Base-by-base conservation (phyloP, 2,888 invertebrate species). In the Xestia ashworthii region DNA sequence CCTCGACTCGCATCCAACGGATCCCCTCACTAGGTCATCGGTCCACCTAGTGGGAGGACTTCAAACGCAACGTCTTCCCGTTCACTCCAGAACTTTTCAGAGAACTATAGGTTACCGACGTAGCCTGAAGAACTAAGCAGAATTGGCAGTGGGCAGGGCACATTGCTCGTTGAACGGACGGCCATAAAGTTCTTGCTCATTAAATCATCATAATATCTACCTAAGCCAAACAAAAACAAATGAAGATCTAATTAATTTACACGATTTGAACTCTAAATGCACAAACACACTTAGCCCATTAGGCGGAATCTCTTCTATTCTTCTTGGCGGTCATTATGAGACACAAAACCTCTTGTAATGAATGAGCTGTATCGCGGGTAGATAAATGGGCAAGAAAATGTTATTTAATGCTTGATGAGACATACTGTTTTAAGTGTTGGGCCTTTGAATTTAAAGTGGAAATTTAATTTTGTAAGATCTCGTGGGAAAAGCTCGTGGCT, bases 311-410 rank as follows among this genome's bases (percentile, higher is more conserved):
- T 19, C 67, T 48, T 44, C 44, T 50, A 75, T 84, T 71, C 78
- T 73, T 84, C 82, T 65, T 44, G 70, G 48, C 5, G 16, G 74
- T 73, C 72, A 83, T 73, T 81, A 78, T 67, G 16, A 46, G 71
- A 71, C 74, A 50, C 65, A 50, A 32, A 32, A 64, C 16, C 74
- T 38, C 53, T 84, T 58, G 66, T 60, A 72, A 81, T 74, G 19
- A 70, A 81, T 60, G 60, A 60, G 74, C 41, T 72, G 58, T 76
- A 48, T 74, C 41, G 25, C 44, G 58, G 19, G 1, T 62, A 64
- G 67, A 76, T 25, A 48, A 71, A 71, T 80, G 25, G 46, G 4
- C 32, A 22, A 41, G 73, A 62, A 74, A 55, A 64, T 62, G 41
- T 76, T 16, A 80, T 70, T 71, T 73, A 77, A 83, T 64, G 38